Base-by-base conservation (phyloP, 2,888 invertebrate genomes). In the Hypercompe scribonia region DNA sequence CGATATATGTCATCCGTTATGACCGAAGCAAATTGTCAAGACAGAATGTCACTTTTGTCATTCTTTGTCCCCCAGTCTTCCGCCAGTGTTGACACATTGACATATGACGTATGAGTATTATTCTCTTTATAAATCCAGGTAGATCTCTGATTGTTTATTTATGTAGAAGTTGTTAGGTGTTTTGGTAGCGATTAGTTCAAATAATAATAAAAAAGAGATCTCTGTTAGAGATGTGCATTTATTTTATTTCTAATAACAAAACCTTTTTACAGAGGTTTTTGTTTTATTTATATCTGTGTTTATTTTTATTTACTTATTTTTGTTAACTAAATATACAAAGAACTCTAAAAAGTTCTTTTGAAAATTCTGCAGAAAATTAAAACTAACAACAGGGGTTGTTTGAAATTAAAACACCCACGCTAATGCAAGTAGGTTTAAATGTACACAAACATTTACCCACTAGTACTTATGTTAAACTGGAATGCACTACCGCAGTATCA, bases 21-120 rank as follows among this genome's bases (percentile, higher is more conserved):
- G 87, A 87, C 88, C 90, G 88, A 78, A 90, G 90, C 92, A 91
- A 92, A 92, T 92, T 91, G 91, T 90, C 90, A 89, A 88, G 89
- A 89, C 89, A 88, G 87, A 79, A 74, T 81, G 78, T 82, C 84
- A 84, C 72, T 85, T 84, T 86, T 85, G 87, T 86, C 86, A 89
- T 91, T 85, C 90, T 89, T 87, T 80, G 65, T 81, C 78, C 75
- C n/a, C 80, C 76, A 83, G 85, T 85, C 83, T 82, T 84, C 90
- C 91, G 89, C 87, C 83, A 88, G 79, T 69, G 90, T 87, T 92
- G 92, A 91, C 92, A 89, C 85, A 88, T 91, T 92, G 92, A 93
- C 90, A 90, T 89, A 90, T 90, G 90, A 89, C 90, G 87, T 88
- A 54, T 42, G 65, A 65, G 58, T 72, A 86, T 88, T 88, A 61